Evolutionary conservation across 1,140 invertebrate species (phyloP).

Genomic region (Laupala kohalensis): DNA sequence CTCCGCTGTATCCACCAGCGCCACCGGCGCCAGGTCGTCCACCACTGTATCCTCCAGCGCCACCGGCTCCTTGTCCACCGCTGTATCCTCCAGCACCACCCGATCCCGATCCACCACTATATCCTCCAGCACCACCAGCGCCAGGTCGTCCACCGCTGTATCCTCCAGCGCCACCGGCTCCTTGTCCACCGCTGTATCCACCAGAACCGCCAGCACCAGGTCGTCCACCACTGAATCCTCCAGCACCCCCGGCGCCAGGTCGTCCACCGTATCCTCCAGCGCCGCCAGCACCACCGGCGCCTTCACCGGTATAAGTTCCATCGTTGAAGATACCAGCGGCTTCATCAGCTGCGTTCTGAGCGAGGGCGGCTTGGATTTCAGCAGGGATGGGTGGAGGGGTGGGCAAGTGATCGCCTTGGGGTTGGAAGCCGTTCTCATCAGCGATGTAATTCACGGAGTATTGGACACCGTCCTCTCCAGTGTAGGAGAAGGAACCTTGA

Average conservation of each 20-base stretch:
- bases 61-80: not conserved
- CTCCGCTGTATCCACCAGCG: not conserved
- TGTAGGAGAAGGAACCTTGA: slow-evolving; percentile 54
- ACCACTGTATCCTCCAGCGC: not conserved
- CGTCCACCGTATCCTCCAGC: not conserved
- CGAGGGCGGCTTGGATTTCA: slow-evolving; percentile 30
- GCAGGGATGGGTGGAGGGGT: slow-evolving; percentile 31
- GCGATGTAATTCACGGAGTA: slow-evolving; percentile 58
- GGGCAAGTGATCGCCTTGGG: slow-evolving; percentile 38
- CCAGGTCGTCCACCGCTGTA: not conserved
- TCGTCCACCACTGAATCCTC: not conserved
- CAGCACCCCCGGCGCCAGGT: not conserved
- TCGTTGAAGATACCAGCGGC: not conserved
- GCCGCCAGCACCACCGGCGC: not conserved
- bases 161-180: not conserved
- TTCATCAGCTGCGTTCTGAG: slow-evolving; percentile 31
- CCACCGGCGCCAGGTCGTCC: not conserved
- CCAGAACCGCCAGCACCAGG: not conserved
- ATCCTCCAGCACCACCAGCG: not conserved
- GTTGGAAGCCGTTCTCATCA: slow-evolving; percentile 60
- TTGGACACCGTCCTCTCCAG: slow-evolving; percentile 54
- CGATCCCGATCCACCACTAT: not conserved
- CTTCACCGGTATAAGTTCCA: no score
- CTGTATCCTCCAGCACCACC: not conserved
- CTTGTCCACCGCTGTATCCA: not conserved